Conservation (phyloP, 2,888 invertebrate genomes). For the Steinernema hermaphroditum region DNA sequence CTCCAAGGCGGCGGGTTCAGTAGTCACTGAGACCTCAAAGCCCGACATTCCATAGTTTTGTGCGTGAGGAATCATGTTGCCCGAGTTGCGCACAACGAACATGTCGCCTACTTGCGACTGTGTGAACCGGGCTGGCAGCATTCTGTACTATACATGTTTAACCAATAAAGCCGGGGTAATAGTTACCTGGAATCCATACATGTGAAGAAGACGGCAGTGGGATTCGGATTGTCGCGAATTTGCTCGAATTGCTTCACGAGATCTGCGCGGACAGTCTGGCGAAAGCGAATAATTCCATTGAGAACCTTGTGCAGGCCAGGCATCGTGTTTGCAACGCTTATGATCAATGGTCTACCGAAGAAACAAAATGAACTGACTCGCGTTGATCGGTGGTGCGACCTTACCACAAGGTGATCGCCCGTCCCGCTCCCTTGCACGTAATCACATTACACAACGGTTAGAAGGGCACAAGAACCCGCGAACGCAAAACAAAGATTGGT, state of each 20-base stretch:
- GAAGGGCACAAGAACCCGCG: not conserved
- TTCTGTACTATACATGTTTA: conserved; percentile 70
- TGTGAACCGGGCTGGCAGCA: conserved; percentile 92
- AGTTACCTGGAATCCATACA: conserved; percentile 87
- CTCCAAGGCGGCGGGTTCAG: conserved; percentile 93
- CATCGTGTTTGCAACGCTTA: conserved; percentile 33
- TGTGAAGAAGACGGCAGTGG: conserved; percentile 92
- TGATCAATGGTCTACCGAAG: not conserved
- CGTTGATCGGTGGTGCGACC: not conserved
- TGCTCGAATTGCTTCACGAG: conserved; percentile 81
- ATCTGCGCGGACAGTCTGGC: conserved; percentile 59
- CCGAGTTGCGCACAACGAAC: conserved; percentile 96
- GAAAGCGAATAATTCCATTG: conserved; percentile 60
- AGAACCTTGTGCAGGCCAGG: conserved; percentile 57
- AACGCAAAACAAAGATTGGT: not conserved
- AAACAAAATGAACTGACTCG: not conserved
- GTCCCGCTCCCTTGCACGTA: not conserved
- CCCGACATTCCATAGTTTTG: conserved; percentile 75
- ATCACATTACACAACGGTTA: conserved; percentile 12
- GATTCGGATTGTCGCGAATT: conserved; percentile 88
- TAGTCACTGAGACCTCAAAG: conserved; percentile 75
- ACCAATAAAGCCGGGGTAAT: too few species aligned
- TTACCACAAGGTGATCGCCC: conserved; percentile 10
- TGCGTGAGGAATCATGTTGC: conserved; percentile 89
- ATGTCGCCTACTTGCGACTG: conserved; percentile 94